Base-by-base conservation (phyloP, 2,797 vertebrate genomes). In the Diceros bicornis region DNA sequence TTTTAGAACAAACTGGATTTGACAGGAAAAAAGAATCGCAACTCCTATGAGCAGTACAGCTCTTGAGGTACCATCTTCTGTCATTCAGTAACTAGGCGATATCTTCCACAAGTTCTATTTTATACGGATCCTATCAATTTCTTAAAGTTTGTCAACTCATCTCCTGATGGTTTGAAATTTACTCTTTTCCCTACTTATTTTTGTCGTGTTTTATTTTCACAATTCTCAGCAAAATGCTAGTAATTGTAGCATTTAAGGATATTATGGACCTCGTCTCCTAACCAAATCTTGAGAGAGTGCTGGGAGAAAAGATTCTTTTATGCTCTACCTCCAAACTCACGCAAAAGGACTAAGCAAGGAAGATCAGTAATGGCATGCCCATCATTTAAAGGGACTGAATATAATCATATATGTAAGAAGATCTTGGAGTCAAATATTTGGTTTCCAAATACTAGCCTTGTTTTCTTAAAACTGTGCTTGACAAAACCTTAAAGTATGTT, bases 1-100 rank as follows among this genome's bases (percentile, higher is more conserved):
- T 93, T 91, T 89, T 72, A 82, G 32, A 69, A 88, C 25, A 69
- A 94, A 75, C 6, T 71, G 34, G 52, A 61, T 89, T 81, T 91
- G 52, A 89, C 0, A 10, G 57, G 29, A 27, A 3, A 4, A 23
- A 8, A 21, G 20, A 10, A 18, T 71, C 3, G 0, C 21, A 41
- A 29, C 27, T 32, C 25, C n/a, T 23, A 6, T 25, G 57, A 75
- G 14, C 37, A 75, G 1, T 41, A 21, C 0, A 32, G 32, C 6
- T 74, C 68, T 79, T 23, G 12, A 68, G 41, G 32, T 86, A 4
- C 21, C 11, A 2, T 66, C 41, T 83, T 66, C 57, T 93, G 29
- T 21, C 50, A 23, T 57, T 61, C 74, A 20, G 34, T 74, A 55
- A 83, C 57, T 29, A 69, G 16, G 14, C 21, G 77, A 10, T 71